Evolutionary conservation across 2,797 vertebrate genomes (phyloP), one percentile per base, ranked within the genome.

Genomic region (Botia kubotai): DNA sequence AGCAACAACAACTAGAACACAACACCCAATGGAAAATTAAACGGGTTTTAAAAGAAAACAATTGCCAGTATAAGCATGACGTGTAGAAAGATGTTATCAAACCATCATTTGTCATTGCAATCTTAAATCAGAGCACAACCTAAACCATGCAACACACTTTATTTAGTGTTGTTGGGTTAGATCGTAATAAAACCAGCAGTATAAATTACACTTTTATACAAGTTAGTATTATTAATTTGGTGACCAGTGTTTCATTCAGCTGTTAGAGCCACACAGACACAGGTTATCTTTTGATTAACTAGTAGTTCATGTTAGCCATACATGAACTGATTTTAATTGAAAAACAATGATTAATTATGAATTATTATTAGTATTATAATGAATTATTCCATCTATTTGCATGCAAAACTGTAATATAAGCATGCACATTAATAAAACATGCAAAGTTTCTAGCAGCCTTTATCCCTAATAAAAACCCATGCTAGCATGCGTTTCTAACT

Each of bases 81-180:
- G 17, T 17, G 50, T 53, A 71, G 14, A 6, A 13, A 43, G n/a
- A 12, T 7, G 3, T 43, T 68, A 55, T 19, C 14, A 57, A 36
- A 77, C 75, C 0, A 11, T 48, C 21, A 69, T 33, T 39, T 12
- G 23, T 69, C 39, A 77, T 2, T 46, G 21, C 36, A 58, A 36
- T 67, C 8, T 1, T 29, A 48, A 58, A 48, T n/a, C 39, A 66
- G 48, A 10, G 3, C n/a, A 53, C n/a, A 3, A 52, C 13, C 3
- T 36, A 58, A 69, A 77, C 17, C 75, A 77, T 69, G 75, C 12
- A 11, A 29, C 21, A 58, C 16, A 11, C 43, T 46, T 77, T 21
- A 26, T 43, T 33, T 17, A 19, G 6, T 4, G 13, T 53, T 39
- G 66, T 21, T 57, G 19, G 21, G 19, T 68, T 43, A 68, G 66